Percentiles rank a stretch among this genome's conserved stretches.
These are phyloP conservation scores for Ophioninae sp. DNA, from an alignment of 2,888 invertebrate species.

Conservation along the genomic window DNA sequence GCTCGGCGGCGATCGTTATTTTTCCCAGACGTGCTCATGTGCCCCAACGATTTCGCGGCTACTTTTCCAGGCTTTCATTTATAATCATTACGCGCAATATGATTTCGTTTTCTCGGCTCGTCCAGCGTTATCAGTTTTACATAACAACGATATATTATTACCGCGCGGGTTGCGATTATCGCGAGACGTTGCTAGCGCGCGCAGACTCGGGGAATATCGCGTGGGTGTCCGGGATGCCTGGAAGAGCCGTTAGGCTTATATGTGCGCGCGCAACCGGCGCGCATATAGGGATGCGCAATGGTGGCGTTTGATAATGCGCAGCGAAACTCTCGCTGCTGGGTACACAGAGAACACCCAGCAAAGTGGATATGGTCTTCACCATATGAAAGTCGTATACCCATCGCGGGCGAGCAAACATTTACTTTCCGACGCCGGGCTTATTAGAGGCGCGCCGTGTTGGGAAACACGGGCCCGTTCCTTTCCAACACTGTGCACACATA, in stretches of 20 bases:
- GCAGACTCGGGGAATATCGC: constrained; percentile 47
- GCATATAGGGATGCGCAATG: constrained; percentile 21
- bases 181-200: constrained; percentile 48
- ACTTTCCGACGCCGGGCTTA: constrained; percentile 51
- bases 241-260: constrained; percentile 55
- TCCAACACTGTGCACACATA: constrained; percentile 4
- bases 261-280: constrained; percentile 13
- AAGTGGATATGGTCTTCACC: constrained; percentile 36
- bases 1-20: not conserved
- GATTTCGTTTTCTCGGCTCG: constrained; percentile 12
- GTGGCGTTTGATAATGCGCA: constrained; percentile 46
- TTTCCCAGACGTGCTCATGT: constrained; percentile 2
- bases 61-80: constrained; percentile 48
- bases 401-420: constrained; percentile 55
- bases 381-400: constrained; percentile 28
- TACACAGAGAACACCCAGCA: constrained; percentile 45
- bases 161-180: constrained; percentile 38
- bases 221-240: constrained; percentile 51
- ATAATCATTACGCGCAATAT: constrained; percentile 32
- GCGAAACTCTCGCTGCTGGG: constrained; percentile 39
- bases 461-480: constrained; percentile 34
- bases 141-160: constrained; percentile 48
- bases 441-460: constrained; percentile 51
- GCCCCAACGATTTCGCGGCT: constrained; percentile 13
- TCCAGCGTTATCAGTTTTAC: constrained; percentile 46